Evolutionary conservation across 2,113 vertebrate genomes (phyloP).

Genomic region (human (Homo sapiens)): GRCh38 chr2:43742501-43743000

Average conservation of each 20-base stretch:
- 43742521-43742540: neutral
- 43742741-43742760: conserved; percentile 98
- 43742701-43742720: conserved; percentile 59
- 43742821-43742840: conserved; percentile 98
- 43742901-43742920: conserved; percentile 99
- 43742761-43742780: conserved; percentile 97
- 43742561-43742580: conserved; percentile 22
- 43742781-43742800: conserved; percentile 95
- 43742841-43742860: conserved; percentile 97
- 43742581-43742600: neutral
- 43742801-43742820: conserved; percentile 93
- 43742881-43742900: conserved; percentile 98
- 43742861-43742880: conserved; percentile 97
- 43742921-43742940: neutral
- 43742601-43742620: neutral
- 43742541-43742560: neutral
- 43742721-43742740: conserved; percentile 80
- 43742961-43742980: neutral
- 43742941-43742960: neutral
- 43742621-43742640: neutral
- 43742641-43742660: neutral
- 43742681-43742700: neutral
- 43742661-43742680: neutral
- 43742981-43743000: neutral
- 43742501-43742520: neutral